These are phyloP conservation scores for Siderastrea radians DNA, from an alignment of 92 coral and sea anemone genomes.

Conservation along the genomic window DNA sequence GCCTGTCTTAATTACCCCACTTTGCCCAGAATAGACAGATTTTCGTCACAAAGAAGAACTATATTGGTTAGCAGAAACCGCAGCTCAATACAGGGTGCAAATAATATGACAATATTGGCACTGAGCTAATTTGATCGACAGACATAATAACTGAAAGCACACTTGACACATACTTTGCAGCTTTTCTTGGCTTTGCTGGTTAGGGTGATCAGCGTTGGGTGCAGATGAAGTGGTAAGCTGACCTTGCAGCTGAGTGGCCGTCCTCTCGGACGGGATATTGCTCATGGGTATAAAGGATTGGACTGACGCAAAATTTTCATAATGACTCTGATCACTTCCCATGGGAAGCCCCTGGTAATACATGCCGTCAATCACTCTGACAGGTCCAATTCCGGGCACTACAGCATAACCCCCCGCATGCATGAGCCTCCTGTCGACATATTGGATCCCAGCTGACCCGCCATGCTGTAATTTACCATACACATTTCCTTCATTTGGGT, in stretches of 20 bases:
- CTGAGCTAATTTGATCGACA: slow-evolving; percentile 25
- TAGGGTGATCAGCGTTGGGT: slow-evolving; percentile 45
- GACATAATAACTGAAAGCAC: slow-evolving; percentile 37
- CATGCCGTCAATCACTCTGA: slow-evolving; percentile 83
- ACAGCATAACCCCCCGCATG: slow-evolving; percentile 81
- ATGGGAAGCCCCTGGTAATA: slow-evolving; percentile 84
- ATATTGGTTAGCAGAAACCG: slow-evolving; percentile 20
- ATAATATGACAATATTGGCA: slow-evolving; percentile 17
- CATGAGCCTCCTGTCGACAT: slow-evolving; percentile 75
- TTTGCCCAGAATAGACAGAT: not conserved
- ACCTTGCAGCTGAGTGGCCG: slow-evolving; percentile 56
- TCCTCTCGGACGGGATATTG: slow-evolving; percentile 64
- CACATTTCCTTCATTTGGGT: slow-evolving; percentile 65
- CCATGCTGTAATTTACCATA: slow-evolving; percentile 52
- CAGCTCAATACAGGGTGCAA: slow-evolving; percentile 2
- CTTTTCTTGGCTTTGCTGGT: slow-evolving; percentile 75
- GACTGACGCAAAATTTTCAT: slow-evolving; percentile 85
- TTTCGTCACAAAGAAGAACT: slow-evolving; percentile 15
- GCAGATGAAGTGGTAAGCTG: slow-evolving; percentile 35
- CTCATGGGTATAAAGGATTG: slow-evolving; percentile 76
- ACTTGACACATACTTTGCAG: slow-evolving; percentile 74
- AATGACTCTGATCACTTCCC: slow-evolving; percentile 84
- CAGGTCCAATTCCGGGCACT: slow-evolving; percentile 89
- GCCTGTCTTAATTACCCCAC: slow-evolving; percentile 30
- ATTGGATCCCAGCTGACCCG: slow-evolving; percentile 70